Conservation (phyloP, 92 coral and sea anemone genomes). For the Zoanthus solanderi region DNA sequence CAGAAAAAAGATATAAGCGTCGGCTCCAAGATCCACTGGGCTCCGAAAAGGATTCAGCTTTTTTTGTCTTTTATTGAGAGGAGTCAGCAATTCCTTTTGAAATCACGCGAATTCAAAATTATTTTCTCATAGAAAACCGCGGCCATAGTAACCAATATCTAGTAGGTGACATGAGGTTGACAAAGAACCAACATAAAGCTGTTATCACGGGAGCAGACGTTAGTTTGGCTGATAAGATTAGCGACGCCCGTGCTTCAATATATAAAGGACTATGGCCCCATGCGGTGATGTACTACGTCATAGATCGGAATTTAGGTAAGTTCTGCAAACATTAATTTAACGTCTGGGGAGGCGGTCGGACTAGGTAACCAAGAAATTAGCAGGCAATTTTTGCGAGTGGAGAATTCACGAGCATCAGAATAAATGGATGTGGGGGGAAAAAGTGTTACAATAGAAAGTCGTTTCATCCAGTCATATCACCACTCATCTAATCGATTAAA, state of each 20-base stretch:
- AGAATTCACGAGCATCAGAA: too few relatives aligned
- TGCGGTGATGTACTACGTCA: constrained; percentile 4
- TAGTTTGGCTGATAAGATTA: background rate
- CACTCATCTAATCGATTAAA: too few relatives aligned
- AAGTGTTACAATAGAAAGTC: too few relatives aligned
- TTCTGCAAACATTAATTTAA: background rate
- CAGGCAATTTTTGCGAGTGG: too few relatives aligned
- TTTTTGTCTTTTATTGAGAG: too few relatives aligned
- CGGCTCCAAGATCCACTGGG: too few relatives aligned
- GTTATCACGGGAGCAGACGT: background rate
- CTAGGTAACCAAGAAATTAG: too few relatives aligned
- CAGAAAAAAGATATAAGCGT: too few relatives aligned
- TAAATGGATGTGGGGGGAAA: too few relatives aligned
- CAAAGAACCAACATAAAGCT: background rate
- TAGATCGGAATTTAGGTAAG: background rate
- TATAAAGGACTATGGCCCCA: constrained; percentile 1
- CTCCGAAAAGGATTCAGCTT: too few relatives aligned
- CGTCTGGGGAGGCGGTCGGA: too few relatives aligned
- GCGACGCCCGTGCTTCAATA: background rate
- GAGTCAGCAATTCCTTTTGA: background rate
- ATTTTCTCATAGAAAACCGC: background rate
- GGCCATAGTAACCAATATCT: background rate
- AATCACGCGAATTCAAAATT: background rate
- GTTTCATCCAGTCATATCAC: too few relatives aligned
- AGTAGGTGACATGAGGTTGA: background rate